Evolutionary conservation across 2,113 vertebrate species (phyloP).

Genomic region (Burhinus bistriatus): DNA sequence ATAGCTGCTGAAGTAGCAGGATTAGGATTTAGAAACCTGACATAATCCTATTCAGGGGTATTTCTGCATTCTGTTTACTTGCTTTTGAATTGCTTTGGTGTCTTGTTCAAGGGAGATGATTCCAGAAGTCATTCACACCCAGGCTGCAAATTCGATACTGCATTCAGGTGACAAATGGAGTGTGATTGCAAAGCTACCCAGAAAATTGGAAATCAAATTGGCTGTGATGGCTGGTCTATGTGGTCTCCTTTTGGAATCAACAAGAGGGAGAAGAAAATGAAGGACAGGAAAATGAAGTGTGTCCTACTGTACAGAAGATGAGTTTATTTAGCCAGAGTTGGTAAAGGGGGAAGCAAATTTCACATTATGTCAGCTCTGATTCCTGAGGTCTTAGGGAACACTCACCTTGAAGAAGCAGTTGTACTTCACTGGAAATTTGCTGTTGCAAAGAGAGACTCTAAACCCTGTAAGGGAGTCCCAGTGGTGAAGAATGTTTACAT

Average conservation of each 20-base stretch:
- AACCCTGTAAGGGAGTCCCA: background rate
- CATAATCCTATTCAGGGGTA: background rate
- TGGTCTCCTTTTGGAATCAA: constrained; percentile 18
- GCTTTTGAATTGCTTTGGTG: constrained; percentile 27
- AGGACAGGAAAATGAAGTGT: background rate
- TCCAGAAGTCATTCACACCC: constrained; percentile 19
- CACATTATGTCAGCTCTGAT: background rate
- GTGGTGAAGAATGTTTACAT: background rate
- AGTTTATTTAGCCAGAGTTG: constrained; percentile 12
- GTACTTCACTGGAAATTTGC: background rate
- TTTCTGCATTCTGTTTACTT: constrained; percentile 47
- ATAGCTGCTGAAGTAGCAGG: constrained; percentile 1
- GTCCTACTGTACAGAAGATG: background rate
- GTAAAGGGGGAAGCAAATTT: constrained; percentile 16
- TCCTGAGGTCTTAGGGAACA: background rate
- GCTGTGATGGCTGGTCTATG: background rate
- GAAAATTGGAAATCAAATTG: constrained; percentile 41
- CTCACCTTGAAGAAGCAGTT: background rate
- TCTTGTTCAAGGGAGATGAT: constrained; percentile 43
- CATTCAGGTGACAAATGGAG: constrained; percentile 19
- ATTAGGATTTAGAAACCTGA: constrained; percentile 23
- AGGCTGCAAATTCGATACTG: background rate
- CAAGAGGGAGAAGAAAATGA: background rate
- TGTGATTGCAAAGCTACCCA: constrained; percentile 5
- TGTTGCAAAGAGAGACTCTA: background rate